Evolutionary conservation across 1,140 invertebrate genomes (phyloP), one percentile per base, ranked within the genome.

Genomic region (Cydia pomonella): DNA sequence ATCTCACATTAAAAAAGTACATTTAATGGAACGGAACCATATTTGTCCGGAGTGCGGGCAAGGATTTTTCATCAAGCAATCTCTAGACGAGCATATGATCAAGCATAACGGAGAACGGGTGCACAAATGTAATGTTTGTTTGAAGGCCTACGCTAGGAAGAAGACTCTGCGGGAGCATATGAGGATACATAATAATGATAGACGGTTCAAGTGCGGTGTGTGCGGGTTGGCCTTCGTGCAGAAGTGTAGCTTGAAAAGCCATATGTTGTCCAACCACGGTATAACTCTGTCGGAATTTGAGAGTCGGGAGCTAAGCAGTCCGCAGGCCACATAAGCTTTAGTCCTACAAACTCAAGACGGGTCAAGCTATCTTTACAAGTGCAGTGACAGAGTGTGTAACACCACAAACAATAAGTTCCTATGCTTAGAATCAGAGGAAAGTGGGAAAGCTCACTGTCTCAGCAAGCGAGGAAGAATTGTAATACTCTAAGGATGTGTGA

Each of bases 151-250:
- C 66, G 80, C 90, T 0, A 93, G 93, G 25, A 94, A 93, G 69
- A 94, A 93, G 27, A 94, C 93, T 0, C 33, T 95, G 0, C 86
- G 93, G 25, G 93, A 93, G 7, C 94, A 95, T 78, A 93, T 94
- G 81, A 73, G 87, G 21, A 92, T 92, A 64, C 92, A 93, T 77
- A 93, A 76, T 82, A 93, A 77, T 83, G 94, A 85, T 82, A 88
- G 84, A 59, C 71, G 84, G 41, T 88, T 91, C 44, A 88, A 89
- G 13, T 94, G 93, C 62, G 81, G 84, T 0, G 69, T 93, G 0
- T 94, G 93, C 73, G 88, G 89, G 0, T 80, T 90, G 38, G 90
- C 92, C 12, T 87, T 94, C 41, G 86, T 93, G 0, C 91, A 80
- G 71, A 93, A 87, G 53, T 92, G 82, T 81, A 93, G 85, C 78